Percentiles rank a stretch among this genome's conserved stretches.
Conservation (phyloP, 2,113 vertebrate genomes). For the Perccottus glenii region DNA sequence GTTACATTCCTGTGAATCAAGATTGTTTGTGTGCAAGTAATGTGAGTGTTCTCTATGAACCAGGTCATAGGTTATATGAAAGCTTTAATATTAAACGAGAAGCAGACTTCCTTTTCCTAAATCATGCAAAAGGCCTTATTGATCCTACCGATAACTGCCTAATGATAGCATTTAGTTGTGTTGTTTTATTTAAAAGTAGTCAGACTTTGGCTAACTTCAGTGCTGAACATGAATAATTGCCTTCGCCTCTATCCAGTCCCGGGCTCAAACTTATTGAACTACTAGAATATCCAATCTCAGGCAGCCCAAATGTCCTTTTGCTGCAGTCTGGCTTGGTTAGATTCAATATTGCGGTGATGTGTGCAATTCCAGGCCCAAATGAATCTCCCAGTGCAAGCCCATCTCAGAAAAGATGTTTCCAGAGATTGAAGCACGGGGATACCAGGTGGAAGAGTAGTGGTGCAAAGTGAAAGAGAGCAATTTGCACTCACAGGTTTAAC, state of each 20-base stretch:
- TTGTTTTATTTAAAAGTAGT: slow-evolving; percentile 63
- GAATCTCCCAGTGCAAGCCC: slow-evolving; percentile 62
- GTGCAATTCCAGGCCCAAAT: slow-evolving; percentile 78
- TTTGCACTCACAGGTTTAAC: slow-evolving; percentile 67
- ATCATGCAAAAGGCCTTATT: slow-evolving; percentile 19
- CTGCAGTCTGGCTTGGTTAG: slow-evolving; percentile 79
- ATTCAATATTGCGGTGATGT: slow-evolving; percentile 74
- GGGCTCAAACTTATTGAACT: slow-evolving; percentile 70
- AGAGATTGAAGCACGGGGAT: slow-evolving; percentile 74
- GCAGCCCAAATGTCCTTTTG: slow-evolving; percentile 72
- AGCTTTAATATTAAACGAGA: neutral
- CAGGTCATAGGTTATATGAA: slow-evolving; percentile 11
- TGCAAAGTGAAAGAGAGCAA: slow-evolving; percentile 63
- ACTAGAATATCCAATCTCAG: slow-evolving; percentile 79
- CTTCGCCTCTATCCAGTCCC: slow-evolving; percentile 51
- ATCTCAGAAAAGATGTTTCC: slow-evolving; percentile 75
- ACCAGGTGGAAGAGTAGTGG: slow-evolving; percentile 66
- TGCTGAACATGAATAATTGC: slow-evolving; percentile 74
- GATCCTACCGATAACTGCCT: slow-evolving; percentile 26
- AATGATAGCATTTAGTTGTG: slow-evolving; percentile 49
- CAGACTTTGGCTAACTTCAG: slow-evolving; percentile 49
- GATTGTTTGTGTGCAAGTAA: too few species aligned
- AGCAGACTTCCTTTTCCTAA: slow-evolving; percentile 28
- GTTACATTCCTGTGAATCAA: too few species aligned
- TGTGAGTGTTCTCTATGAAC: slow-evolving; percentile 36